Base-by-base conservation (phyloP, 2,888 invertebrate species). In the Helobdella robusta region DNA sequence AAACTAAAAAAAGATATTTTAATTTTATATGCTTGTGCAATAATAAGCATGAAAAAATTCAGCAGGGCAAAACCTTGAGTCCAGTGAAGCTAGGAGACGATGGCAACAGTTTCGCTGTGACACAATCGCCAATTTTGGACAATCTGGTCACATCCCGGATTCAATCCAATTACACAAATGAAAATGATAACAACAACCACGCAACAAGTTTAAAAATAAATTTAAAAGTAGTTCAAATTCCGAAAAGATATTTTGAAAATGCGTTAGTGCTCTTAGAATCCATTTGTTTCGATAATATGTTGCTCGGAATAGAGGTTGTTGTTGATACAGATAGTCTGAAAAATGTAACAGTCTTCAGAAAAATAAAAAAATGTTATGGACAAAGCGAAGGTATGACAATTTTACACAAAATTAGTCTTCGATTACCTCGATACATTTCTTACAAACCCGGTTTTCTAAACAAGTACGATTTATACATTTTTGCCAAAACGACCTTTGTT, bases 391-490 rank as follows among this genome's bases (percentile, higher is more conserved):
- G 32, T 28, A 8, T 56, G n/a, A n/a, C n/a, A n/a, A n/a, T n/a
- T n/a, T n/a, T n/a, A n/a, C n/a, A 25, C 32, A 56, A 32, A n/a
- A 6, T 48, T n/a, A 28, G 36, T 15, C 32, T 58, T 15, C 28
- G 32, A 28, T n/a, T 65, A 6, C 65, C 65, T 1, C 59, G 65
- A 32, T 65, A 65, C 34, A 28, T 65, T 32, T 48, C 65, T 15
- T 63, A 48, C 35, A 48, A 46, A 25, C 54, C 59, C 34, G 23
- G 11, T 20, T 34, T 46, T 30, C 58, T 1, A 6, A 56, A 56
- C 32, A 25, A 30, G 56, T 56, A 56, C 5, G 20, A 30, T 30
- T 30, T 6, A 3, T 56, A n/a, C n/a, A 8, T 25, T 30, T 30
- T 30, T 30, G 6, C 44, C 11, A n/a, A 30, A 15, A 52, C 28